phyloP scores from a whole-genome alignment of 35 echinoderm and acorn worm species.

The Apostichopus parvimensis region DNA sequence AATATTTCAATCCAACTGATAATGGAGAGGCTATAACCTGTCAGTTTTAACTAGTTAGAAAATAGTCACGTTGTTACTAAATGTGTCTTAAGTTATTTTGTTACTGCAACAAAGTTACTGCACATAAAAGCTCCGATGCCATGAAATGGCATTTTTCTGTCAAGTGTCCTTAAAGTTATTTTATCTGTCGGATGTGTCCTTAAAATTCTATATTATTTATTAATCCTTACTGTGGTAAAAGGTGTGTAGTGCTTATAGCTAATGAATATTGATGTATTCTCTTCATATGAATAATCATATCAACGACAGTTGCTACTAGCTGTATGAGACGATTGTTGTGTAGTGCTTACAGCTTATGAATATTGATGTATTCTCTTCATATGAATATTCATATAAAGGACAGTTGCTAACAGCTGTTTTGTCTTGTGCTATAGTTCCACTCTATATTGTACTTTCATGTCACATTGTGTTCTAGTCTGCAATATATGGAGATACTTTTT shows the following conservation, averaged over 20 bases:
- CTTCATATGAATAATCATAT: not conserved
- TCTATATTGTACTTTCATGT: not conserved
- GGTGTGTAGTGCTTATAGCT: not conserved
- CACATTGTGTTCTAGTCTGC: not conserved
- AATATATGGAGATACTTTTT: too few relatives aligned
- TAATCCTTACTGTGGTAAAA: too few relatives aligned
- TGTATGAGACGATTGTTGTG: not conserved
- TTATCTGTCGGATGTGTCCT: too few relatives aligned
- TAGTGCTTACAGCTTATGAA: not conserved
- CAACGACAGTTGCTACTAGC: not conserved
- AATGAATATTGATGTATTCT: not conserved
- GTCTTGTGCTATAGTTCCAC: not conserved
- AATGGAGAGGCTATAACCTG: not conserved
- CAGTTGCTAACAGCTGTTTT: not conserved
- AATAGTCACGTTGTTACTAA: not conserved
- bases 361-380: not conserved
- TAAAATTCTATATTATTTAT: too few relatives aligned
- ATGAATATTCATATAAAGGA: not conserved
- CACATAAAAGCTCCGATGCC: not conserved
- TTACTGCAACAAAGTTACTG: not conserved
- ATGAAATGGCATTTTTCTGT: not conserved
- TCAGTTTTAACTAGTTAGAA: not conserved
- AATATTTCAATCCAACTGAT: not conserved
- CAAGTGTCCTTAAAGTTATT: too few relatives aligned
- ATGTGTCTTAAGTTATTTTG: not conserved